Evolutionary conservation across 2,797 vertebrate species (phyloP).

Genomic region (Ibycter americanus): DNA sequence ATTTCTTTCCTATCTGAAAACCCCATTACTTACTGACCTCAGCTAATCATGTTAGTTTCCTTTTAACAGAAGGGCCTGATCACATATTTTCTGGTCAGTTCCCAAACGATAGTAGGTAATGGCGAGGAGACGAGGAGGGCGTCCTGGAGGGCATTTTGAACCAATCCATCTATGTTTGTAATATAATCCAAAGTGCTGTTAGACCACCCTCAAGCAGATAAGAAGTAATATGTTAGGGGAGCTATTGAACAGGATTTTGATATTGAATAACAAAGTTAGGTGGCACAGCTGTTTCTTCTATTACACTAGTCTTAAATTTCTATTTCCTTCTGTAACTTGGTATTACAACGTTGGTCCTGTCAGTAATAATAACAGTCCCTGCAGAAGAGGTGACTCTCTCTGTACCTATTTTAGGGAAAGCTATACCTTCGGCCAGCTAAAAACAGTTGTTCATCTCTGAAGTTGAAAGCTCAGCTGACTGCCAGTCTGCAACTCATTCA

Average conservation of each 20-base stretch:
- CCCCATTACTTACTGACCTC: not conserved
- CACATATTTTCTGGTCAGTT: not conserved
- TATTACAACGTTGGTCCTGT: not conserved
- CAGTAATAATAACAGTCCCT: not conserved
- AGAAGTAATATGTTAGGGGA: not conserved
- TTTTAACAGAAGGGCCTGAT: not conserved
- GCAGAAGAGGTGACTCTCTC: not conserved
- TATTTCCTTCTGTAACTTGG: not conserved
- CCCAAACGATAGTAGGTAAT: not conserved
- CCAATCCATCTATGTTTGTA: not conserved
- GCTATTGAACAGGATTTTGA: not conserved
- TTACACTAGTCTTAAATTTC: not conserved
- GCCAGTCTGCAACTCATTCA: not conserved
- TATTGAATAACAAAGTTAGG: not conserved
- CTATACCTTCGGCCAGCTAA: not conserved
- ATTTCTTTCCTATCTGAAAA: not conserved
- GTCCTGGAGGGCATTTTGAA: constrained; percentile 3
- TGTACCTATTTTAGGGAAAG: not conserved
- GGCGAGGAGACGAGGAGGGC: not conserved
- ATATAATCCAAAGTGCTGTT: not conserved
- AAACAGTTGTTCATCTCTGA: not conserved
- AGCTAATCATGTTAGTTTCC: not conserved
- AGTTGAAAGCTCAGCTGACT: not conserved
- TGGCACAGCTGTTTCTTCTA: not conserved
- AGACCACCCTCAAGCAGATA: constrained; percentile 50